Evolutionary conservation across 2,888 invertebrate genomes (phyloP), one percentile per base, ranked within the genome.

Genomic region (Zaprionus bogoriensis): DNA sequence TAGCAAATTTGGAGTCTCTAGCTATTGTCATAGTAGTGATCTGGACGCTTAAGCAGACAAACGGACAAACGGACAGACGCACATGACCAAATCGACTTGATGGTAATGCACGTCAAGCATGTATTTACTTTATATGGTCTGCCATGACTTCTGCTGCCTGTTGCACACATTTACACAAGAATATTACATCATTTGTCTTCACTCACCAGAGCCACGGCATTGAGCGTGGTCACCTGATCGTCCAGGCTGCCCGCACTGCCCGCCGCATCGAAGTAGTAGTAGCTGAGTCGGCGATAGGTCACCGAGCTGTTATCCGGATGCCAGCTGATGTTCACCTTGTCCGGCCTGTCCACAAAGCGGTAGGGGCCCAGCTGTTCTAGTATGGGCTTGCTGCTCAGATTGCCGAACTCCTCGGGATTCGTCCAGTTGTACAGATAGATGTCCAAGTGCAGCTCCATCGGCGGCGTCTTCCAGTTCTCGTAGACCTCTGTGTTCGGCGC

Each of bases 401-500:
- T 92, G 2, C 92, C 92, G 28, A 94, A 92, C 47, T 93, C 92
- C 10, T 94, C 92, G 0, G 95, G 93, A 90, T 96, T 96, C 3
- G 96, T 96, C 96, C 96, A 96, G 89, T 96, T 96, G 90, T 93
- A 96, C 71, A 95, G 92, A 86, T 94, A 95, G 59, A 96, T 92
- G 75, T 95, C 94, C 74, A 96, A 90, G 80, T 91, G 92, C 12
- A 95, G 89, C 0, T 94, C 93, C 27, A 95, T 89, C 0, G 93
- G 92, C 0, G 94, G 94, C 39, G 92, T 93, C 81, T 93, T 92
- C 97, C 97, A 97, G 45, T 94, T 89, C 1, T 93, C 92, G 89
- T 92, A 96, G 17, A 93, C 92, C 9, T 92, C 91, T 1, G 95
- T 93, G 10, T 91, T 90, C 0, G 94, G 94, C 0, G 92, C 91